phyloP scores from a whole-genome alignment of 2,113 vertebrate genomes.

The Coturnix japonica region DNA sequence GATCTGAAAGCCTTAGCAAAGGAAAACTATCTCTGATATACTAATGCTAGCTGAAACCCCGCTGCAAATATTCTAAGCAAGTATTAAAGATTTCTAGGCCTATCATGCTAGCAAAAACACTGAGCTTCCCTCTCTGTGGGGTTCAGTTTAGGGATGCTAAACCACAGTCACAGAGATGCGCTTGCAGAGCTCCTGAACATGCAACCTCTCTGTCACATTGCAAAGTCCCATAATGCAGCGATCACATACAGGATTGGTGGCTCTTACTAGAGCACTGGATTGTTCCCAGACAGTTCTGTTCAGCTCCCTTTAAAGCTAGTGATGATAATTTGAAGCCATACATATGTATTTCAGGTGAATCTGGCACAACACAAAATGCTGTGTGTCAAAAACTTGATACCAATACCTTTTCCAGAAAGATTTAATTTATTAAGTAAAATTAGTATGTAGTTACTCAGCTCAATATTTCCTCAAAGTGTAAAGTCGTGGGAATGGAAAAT shows the following conservation, averaged over 20 bases:
- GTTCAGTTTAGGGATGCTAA: neutral
- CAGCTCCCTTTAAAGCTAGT: neutral
- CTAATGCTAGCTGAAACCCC: neutral
- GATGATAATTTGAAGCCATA: neutral
- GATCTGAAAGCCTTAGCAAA: neutral
- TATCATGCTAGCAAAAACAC: neutral
- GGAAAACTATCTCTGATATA: neutral
- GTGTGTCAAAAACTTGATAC: neutral
- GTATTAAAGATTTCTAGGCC: neutral
- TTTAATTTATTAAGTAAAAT: constrained; percentile 29
- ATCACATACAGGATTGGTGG: neutral
- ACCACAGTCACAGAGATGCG: neutral
- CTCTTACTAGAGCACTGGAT: neutral
- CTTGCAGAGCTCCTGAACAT: neutral
- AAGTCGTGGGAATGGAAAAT: neutral
- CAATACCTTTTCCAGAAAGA: constrained; percentile 14
- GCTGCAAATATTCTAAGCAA: neutral
- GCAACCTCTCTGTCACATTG: neutral
- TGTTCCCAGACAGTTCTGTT: neutral
- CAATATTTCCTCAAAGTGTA: constrained; percentile 15
- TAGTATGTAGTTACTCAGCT: neutral
- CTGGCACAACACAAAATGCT: neutral
- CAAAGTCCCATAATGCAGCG: neutral
- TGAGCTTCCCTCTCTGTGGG: neutral
- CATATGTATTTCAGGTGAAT: neutral